Base-by-base conservation (phyloP, 2,888 invertebrate genomes). In the Erynnis tages region DNA sequence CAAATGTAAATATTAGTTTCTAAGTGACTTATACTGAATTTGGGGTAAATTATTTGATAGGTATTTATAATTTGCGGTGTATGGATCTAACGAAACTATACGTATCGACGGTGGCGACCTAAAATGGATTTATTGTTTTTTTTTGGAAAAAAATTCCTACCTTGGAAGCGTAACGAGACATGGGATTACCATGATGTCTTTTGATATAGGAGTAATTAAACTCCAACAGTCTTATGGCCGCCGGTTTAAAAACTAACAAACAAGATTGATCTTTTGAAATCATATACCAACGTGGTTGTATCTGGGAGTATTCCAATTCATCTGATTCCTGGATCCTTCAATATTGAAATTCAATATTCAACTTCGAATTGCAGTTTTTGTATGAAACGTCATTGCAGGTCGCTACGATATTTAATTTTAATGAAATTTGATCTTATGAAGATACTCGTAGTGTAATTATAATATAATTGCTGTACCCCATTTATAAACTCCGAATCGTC, bases 11-110 rank as follows among this genome's bases (percentile, higher is more conserved):
- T 37, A 10, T 35, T 17, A 19, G 14, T 7, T 10, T 19, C 4
- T 35, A 10, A 35, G 8, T 7, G 17, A 19, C 1, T 17, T 34
- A 34, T 34, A 37, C 10, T 19, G 16, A 17, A 10, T 17, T n/a
- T 16, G 17, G 17, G 16, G 14, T 32, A 7, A 13, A 32, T 35
- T 19, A 10, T 35, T 35, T 19, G 17, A 17, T 35, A n/a, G 35
- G 35, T 35, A 38, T 38, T 2, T 11, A 11, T 38, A 5, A 23
- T 38, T 38, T 38, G 37, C 37, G 7, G 19, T 7, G 37, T 37
- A 10, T 21, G 14, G 14, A 34, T 7, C 8, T 16, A 16, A 17
- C 5, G 6, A 34, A 4, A 16, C 8, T n/a, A 1, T 6, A 13
- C 13, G 13, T 13, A 5, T 13, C 10, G 6, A 13, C 10, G 7